Base-by-base conservation (phyloP, 2,888 invertebrate species). In the Dolichopus griseipennis region DNA sequence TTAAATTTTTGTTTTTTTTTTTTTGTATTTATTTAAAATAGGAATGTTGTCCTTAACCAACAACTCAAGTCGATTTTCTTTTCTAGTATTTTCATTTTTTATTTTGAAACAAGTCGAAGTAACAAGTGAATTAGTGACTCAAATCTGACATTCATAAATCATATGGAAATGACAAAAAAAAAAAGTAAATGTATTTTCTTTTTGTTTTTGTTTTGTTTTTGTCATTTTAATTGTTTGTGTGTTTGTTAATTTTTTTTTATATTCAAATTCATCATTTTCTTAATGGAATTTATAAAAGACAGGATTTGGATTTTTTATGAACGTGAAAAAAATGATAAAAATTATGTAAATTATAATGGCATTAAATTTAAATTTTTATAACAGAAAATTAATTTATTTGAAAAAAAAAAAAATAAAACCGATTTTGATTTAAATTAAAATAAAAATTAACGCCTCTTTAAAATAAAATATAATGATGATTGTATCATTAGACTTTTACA, bases 141-240 rank as follows among this genome's bases (percentile, higher is more conserved):
- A 52, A 52, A 52, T 52, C n/a, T 52, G 52, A 52, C 52, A 52
- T 52, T 52, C 52, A 52, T 52, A 52, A 52, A 52, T 52, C 52
- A 52, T 52, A 15, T 18, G 41, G 52, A 52, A 18, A 37, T 37
- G 37, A 52, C 52, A 52, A 52, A 52, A 52, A 52, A 52, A 6
- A 43, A 12, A 52, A 52, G 18, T 27, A 27, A 27, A 27, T 27
- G 27, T 27, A 52, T 52, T 43, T 43, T 34, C 34, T 34, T 34
- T 34, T 34, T 34, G 43, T 15, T 43, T 43, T 43, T 43, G 7
- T 43, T 43, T 43, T 43, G 18, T 52, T 52, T 52, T 52, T 52
- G 15, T n/a, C 18, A 2, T 52, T n/a, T n/a, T 52, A 15, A 52
- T 12, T 52, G 8, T 52, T 52, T 52, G 52, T 18, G 15, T 52